Evolutionary conservation across 2,797 vertebrate genomes (phyloP), one percentile per base, ranked within the genome.

Genomic region (Dendrocincla fuliginosa): DNA sequence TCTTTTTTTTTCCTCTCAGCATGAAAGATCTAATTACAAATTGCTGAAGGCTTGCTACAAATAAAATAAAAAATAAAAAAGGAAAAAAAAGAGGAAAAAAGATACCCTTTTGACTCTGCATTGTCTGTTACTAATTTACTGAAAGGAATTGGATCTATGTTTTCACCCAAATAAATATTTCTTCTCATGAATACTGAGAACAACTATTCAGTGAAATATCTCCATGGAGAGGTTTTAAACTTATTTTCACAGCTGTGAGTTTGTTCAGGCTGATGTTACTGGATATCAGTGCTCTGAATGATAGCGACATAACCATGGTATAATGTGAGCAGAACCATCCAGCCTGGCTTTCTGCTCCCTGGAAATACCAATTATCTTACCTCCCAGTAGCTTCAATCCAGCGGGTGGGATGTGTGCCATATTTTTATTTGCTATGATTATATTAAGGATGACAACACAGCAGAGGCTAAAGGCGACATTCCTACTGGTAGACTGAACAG

Each of bases 1-100:
- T 84, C 22, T 53, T 70, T 69, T 81, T 85, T 78, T 69, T 61
- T 5, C 11, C 52, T 87, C 80, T 77, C 86, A 91, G 71, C 73
- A 69, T 86, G 93, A 92, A 89, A 89, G 60, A 89, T 86, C 84
- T 96, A 94, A 96, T 96, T 97, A 93, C 87, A 92, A 94, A 96
- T 89, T 87, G 90, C 92, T 96, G 82, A 94, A 80, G 88, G 87
- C 87, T 89, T 90, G 16, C 50, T 83, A 64, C 59, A 93, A 97
- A 94, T 86, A 94, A 55, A 22, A 19, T 5, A 16, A 6, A 39
- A 24, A 41, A 4, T 14, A 5, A 33, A 24, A 41, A 5, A 41
- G 20, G 39, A 25, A 47, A 25, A 67, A 53, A n/a, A 32, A 2
- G 1, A 2, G 3, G 20, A 67, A 35, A 71, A 79, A 55, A 28